phyloP scores from a whole-genome alignment of 2,113 vertebrate species.

The Aptenodytes patagonicus region DNA sequence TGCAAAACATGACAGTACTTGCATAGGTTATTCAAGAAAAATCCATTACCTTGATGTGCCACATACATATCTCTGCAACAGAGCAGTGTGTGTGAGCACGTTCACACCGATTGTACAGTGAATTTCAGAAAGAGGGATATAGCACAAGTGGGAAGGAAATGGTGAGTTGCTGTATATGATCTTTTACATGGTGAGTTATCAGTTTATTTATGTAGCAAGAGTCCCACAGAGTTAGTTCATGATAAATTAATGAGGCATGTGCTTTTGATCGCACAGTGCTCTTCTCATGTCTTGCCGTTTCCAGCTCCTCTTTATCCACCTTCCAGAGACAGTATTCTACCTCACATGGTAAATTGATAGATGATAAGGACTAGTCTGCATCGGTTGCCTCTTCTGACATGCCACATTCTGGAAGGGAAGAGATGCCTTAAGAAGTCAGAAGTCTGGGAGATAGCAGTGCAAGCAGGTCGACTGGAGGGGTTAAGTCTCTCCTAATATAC shows the following conservation, averaged over 20 bases:
- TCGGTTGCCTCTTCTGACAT: not conserved
- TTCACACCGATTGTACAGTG: not conserved
- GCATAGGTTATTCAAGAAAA: slow-evolving; percentile 42
- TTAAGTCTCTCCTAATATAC: not conserved
- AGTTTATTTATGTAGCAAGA: slow-evolving; percentile 31
- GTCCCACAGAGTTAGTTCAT: slow-evolving; percentile 28
- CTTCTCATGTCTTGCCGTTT: not conserved
- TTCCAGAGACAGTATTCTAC: not conserved
- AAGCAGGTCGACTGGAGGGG: not conserved
- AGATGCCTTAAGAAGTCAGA: not conserved
- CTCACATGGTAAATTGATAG: not conserved
- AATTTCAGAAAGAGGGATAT: not conserved
- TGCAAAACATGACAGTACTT: slow-evolving; percentile 38
- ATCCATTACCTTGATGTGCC: not conserved
- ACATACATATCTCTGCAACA: not conserved
- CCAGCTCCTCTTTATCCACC: not conserved
- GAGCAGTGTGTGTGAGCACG: not conserved
- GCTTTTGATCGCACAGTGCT: not conserved
- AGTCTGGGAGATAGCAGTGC: not conserved
- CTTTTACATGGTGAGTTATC: slow-evolving; percentile 13
- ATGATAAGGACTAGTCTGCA: not conserved
- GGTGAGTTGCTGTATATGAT: slow-evolving; percentile 9
- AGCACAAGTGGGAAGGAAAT: slow-evolving; percentile 1
- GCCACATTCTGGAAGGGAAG: not conserved
- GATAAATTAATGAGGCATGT: slow-evolving; percentile 41